Conservation (phyloP, 2,113 vertebrate genomes). For the Nerophis lumbriciformis region DNA sequence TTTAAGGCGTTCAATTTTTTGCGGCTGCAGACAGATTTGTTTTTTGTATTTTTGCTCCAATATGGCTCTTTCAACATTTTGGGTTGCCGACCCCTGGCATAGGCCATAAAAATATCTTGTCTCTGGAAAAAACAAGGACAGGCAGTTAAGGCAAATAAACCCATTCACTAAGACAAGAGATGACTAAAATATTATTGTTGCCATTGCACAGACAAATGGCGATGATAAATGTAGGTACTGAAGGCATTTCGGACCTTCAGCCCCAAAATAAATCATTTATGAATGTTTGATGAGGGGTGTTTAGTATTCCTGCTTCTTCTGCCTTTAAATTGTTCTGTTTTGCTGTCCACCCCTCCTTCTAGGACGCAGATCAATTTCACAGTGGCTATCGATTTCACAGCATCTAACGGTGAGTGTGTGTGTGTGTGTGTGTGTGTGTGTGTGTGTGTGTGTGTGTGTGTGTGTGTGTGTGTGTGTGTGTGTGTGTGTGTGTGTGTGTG, state of each 20-base stretch:
- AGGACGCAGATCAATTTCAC: constrained; percentile 97
- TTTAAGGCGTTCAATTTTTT: too few species aligned
- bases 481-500: constrained; percentile 69
- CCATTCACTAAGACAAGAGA: too few species aligned
- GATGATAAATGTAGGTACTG: constrained; percentile 13
- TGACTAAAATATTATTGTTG: too few species aligned
- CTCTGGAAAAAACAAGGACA: too few species aligned
- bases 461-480: background rate
- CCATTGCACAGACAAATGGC: background rate
- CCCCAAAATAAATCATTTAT: background rate
- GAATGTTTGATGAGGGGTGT: constrained; percentile 23
- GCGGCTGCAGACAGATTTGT: too few species aligned
- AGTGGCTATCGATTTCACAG: constrained; percentile 94
- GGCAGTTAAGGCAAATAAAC: too few species aligned
- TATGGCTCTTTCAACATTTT: too few species aligned
- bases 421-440: background rate
- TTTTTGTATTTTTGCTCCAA: too few species aligned
- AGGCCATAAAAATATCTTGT: too few species aligned
- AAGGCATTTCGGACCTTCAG: constrained; percentile 5
- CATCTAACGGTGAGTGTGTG: constrained; percentile 86
- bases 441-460: background rate
- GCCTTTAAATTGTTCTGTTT: constrained; percentile 20
- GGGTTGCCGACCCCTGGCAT: too few species aligned
- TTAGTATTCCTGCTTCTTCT: constrained; percentile 16
- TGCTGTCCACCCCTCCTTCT: constrained; percentile 29